A percentile compares a stretch with the other conserved stretches of the same genome.
These are phyloP conservation scores for Marmota flaviventris DNA, from an alignment of 2,113 vertebrate genomes.

Conservation along the genomic window DNA sequence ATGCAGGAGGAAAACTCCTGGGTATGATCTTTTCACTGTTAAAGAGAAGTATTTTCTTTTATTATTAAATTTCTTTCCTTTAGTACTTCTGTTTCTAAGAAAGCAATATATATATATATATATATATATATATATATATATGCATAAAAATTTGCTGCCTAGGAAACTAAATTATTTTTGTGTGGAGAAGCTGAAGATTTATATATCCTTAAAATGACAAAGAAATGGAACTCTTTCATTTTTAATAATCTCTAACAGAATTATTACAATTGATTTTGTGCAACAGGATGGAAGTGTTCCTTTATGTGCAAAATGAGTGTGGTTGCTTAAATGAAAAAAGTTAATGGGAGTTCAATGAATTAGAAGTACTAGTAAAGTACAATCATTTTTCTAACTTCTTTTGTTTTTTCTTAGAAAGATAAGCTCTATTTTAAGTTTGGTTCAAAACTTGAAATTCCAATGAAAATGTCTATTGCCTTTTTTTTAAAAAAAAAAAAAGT, in stretches of 20 bases:
- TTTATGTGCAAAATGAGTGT: background rate
- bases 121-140: background rate
- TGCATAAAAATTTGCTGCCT: constrained; percentile 57
- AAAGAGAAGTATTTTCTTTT: constrained; percentile 17
- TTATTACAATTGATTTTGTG: constrained; percentile 51
- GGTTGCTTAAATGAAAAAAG: constrained; percentile 1
- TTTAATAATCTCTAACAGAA: background rate
- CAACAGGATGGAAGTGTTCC: background rate
- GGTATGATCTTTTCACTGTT: background rate
- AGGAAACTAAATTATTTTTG: constrained; percentile 67
- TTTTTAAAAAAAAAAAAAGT: background rate
- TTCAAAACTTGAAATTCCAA: constrained; percentile 39
- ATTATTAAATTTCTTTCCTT: constrained; percentile 50
- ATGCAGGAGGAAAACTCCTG: background rate
- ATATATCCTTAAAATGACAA: constrained; percentile 57
- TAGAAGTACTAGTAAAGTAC: constrained; percentile 50
- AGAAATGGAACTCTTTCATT: constrained; percentile 47
- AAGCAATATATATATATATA: background rate
- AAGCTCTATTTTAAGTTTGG: constrained; percentile 51
- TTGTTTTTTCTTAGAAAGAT: constrained; percentile 25
- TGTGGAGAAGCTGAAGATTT: constrained; percentile 57
- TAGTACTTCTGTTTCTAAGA: constrained; percentile 52
- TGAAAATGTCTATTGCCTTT: constrained; percentile 20
- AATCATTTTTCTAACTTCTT: background rate
- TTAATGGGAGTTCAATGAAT: background rate